Percentiles rank a stretch among this genome's conserved stretches.
phyloP scores from a whole-genome alignment of 2,797 vertebrate genomes.

The Ammospiza maritima region DNA sequence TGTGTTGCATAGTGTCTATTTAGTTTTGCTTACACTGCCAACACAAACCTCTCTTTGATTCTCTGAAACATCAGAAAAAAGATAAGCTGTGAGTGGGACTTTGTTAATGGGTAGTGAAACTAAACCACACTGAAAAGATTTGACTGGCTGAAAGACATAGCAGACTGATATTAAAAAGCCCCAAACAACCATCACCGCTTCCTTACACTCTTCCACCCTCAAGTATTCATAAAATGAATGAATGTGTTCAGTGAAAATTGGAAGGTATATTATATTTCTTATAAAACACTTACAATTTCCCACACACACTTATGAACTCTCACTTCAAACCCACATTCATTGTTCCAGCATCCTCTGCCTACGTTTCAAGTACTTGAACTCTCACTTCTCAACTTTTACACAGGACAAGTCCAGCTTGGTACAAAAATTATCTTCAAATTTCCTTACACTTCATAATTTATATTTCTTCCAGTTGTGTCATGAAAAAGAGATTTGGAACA shows the following conservation, averaged over 20 bases:
- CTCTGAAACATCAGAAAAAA: background rate
- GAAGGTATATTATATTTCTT: background rate
- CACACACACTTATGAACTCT: background rate
- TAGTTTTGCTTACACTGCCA: background rate
- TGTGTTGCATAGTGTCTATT: background rate
- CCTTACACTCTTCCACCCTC: background rate
- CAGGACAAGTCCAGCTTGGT: background rate
- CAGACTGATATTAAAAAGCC: background rate
- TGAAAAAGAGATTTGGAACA: background rate
- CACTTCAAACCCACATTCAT: background rate
- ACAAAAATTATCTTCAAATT: background rate
- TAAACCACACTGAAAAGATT: background rate
- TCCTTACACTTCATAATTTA: rapidly evolving
- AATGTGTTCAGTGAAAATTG: background rate
- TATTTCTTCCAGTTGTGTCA: background rate
- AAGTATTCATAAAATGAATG: background rate
- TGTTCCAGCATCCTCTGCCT: background rate
- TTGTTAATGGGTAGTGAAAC: background rate
- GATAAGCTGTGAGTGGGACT: background rate
- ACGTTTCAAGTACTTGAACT: background rate
- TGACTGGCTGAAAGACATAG: background rate
- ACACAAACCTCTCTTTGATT: background rate
- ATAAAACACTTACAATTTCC: background rate
- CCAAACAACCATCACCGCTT: background rate
- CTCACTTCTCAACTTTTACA: background rate